Base-by-base conservation (phyloP, 2,797 vertebrate species). In the Smutsia temminckii region DNA sequence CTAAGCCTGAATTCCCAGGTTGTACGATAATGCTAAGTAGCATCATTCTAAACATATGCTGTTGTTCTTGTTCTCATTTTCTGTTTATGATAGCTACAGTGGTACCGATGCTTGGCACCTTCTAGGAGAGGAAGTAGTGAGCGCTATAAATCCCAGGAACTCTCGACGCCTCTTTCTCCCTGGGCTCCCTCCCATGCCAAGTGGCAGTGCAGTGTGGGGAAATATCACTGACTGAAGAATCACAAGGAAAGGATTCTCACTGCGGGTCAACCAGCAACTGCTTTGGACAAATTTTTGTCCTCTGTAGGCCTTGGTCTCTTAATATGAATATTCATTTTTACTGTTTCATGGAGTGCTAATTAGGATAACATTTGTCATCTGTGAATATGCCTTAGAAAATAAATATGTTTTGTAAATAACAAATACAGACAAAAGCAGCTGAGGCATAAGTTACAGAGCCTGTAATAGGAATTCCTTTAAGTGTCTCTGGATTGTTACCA, bases 381-480 rank as follows among this genome's bases (percentile, higher is more conserved):
- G 10, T 91, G 55, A 91, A 92, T 91, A 83, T 20, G 8, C 29
- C 79, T 83, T 63, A 89, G 86, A 96, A 95, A 93, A 85, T 66
- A 92, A 83, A 37, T 55, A 27, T n/a, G 57, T 42, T 90, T 71
- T 68, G 6, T 63, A 69, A 72, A 68, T 3, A 90, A 71, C 20
- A 88, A 68, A 74, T 63, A 81, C 6, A 10, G 57, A 75, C 18
- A 72, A 94, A 91, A 72, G 72, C 21, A 74, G 20, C 5, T n/a
- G 23, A 95, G 57, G 49, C 46, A 72, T 32, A 85, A 83, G 29
- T 68, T 72, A 83, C 20, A 94, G 13, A 78, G 29, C 9, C 37
- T 40, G 3, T 46, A 75, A 51, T 20, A 75, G 49, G 13, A 78
- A 81, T 8, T 77, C 64, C 37, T 12, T 72, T 55, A 69, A 79